Evolutionary conservation across 2,888 invertebrate genomes (phyloP).

Genomic region (Hirtodrosophila confusa): DNA sequence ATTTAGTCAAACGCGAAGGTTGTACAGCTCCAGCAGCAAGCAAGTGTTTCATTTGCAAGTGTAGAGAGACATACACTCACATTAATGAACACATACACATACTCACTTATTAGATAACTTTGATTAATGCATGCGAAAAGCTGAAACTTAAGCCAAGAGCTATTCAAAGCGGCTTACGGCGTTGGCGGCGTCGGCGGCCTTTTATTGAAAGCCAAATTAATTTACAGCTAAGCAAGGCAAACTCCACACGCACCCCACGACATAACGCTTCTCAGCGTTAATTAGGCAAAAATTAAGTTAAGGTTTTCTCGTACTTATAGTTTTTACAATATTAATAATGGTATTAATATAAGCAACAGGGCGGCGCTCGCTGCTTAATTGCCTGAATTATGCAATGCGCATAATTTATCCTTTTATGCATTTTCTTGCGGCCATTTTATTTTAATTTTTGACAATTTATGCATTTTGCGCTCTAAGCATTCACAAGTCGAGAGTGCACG

Average conservation of each 20-base stretch:
- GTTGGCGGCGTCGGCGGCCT: constrained; percentile 30
- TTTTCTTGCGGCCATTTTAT: constrained; percentile 27
- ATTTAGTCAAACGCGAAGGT: constrained; percentile 77
- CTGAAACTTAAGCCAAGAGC: constrained; percentile 53
- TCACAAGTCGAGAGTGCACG: too few species aligned
- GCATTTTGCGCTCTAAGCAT: not conserved
- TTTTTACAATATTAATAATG: not conserved
- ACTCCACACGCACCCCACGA: constrained; percentile 55
- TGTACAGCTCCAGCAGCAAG: constrained; percentile 53
- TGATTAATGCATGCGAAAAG: constrained; percentile 62
- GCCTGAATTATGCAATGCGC: constrained; percentile 67
- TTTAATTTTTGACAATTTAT: constrained; percentile 38
- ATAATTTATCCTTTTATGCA: constrained; percentile 40
- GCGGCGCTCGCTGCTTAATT: constrained; percentile 42
- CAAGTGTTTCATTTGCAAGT: constrained; percentile 58
- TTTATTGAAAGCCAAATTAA: constrained; percentile 66
- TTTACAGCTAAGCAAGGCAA: constrained; percentile 66
- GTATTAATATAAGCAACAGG: constrained; percentile 46
- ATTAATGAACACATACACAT: constrained; percentile 1
- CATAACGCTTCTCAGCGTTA: constrained; percentile 44
- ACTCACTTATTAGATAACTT: constrained; percentile 69
- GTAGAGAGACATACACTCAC: constrained; percentile 6
- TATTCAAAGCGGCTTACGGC: constrained; percentile 54
- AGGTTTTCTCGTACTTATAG: constrained; percentile 36
- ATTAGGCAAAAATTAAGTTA: constrained; percentile 47